phyloP scores from a whole-genome alignment of 2,888 invertebrate genomes.

The Caenorhabditis sp. region DNA sequence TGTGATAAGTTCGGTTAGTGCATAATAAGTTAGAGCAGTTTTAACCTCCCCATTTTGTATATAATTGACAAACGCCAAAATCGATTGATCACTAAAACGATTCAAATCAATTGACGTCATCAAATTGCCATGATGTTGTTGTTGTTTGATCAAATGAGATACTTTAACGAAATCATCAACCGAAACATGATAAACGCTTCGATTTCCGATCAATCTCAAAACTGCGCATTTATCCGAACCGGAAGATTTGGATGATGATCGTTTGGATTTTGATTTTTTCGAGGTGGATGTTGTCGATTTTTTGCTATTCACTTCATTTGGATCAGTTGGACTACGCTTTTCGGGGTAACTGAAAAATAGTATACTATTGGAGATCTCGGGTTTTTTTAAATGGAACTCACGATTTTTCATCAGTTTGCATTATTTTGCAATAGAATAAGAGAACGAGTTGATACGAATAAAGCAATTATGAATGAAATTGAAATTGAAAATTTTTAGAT shows the following conservation, averaged over 20 bases:
- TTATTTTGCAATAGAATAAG: background rate
- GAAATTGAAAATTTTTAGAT: too few relatives aligned
- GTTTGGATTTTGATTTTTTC: background rate
- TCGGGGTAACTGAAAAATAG: background rate
- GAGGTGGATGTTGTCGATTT: background rate
- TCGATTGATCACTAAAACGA: slow-evolving; percentile 38
- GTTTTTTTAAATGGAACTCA: background rate
- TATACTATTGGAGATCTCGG: background rate
- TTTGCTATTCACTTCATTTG: background rate
- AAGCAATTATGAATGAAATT: background rate
- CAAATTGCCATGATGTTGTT: slow-evolving; percentile 27
- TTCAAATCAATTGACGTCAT: slow-evolving; percentile 34
- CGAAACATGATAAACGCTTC: slow-evolving; percentile 37
- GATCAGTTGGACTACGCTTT: background rate
- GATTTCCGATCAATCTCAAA: slow-evolving; percentile 30
- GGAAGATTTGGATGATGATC: background rate
- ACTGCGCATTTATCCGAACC: slow-evolving; percentile 4
- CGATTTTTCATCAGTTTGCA: background rate
- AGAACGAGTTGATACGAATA: background rate
- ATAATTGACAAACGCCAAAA: slow-evolving; percentile 34
- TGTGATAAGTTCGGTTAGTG: slow-evolving; percentile 32
- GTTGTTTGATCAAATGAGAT: slow-evolving; percentile 28
- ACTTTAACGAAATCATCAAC: slow-evolving; percentile 31
- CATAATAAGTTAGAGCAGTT: slow-evolving; percentile 29
- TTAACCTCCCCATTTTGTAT: slow-evolving; percentile 30